Conservation (phyloP, 2,797 vertebrate genomes). For the Delichon dasypus region DNA sequence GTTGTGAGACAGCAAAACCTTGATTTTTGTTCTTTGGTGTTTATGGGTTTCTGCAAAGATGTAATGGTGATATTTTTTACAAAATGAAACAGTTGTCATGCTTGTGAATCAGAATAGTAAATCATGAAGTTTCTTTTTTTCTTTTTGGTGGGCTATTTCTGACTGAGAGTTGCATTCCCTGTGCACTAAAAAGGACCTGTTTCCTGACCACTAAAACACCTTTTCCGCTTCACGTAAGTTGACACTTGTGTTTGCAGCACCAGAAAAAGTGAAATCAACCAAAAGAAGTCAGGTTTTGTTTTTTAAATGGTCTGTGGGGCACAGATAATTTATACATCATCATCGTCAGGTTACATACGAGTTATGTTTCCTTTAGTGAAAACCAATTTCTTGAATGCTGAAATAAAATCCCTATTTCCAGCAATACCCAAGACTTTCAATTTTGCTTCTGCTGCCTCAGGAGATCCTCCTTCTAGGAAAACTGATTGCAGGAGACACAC, state of each 20-base stretch:
- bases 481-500: background rate
- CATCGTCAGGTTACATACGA: constrained; percentile 45
- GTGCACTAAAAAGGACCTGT: constrained; percentile 27
- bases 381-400: constrained; percentile 7
- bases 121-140: background rate
- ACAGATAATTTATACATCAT: constrained; percentile 58
- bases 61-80: background rate
- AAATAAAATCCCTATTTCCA: constrained; percentile 33
- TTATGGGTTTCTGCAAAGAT: background rate
- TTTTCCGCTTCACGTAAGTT: constrained; percentile 65
- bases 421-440: background rate
- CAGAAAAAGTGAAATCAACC: constrained; percentile 57
- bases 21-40: background rate
- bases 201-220: constrained; percentile 62
- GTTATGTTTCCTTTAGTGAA: constrained; percentile 21
- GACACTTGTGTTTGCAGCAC: constrained; percentile 48
- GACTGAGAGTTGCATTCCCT: constrained; percentile 11
- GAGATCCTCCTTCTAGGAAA: constrained; percentile 25
- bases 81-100: background rate
- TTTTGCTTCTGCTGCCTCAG: constrained; percentile 7
- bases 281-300: constrained; percentile 36
- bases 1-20: background rate
- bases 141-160: constrained; percentile 18
- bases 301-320: constrained; percentile 31
- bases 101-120: constrained; percentile 39